phyloP scores from a whole-genome alignment of 2,113 vertebrate species.

The Phylloscopus trochilus region DNA sequence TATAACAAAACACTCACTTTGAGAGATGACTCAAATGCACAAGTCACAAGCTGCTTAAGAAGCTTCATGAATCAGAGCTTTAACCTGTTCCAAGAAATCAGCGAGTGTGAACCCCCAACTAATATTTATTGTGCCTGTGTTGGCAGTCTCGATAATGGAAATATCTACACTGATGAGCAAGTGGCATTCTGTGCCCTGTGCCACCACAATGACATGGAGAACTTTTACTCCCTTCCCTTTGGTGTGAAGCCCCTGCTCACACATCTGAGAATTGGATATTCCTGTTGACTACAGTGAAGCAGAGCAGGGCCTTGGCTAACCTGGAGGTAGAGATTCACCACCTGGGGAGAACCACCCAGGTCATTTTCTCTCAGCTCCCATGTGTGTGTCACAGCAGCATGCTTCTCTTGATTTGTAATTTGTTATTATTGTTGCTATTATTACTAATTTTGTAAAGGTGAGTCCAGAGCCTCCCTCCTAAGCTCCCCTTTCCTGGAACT shows the following conservation, averaged over 20 bases:
- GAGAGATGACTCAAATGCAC: neutral
- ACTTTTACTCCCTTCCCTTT: neutral
- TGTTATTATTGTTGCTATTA: neutral
- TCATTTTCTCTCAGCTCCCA: neutral
- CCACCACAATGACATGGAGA: neutral
- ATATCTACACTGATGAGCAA: neutral
- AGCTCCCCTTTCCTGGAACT: neutral
- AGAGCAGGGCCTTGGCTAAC: neutral
- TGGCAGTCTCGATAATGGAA: neutral
- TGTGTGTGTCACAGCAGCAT: neutral
- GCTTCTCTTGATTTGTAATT: neutral
- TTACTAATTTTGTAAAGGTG: neutral
- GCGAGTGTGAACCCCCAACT: neutral
- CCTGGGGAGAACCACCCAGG: neutral
- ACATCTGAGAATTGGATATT: neutral
- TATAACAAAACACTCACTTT: neutral
- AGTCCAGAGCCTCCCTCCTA: neutral
- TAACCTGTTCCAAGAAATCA: neutral
- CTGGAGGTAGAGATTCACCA: rapidly evolving
- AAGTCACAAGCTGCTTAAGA: neutral
- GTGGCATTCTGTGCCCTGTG: neutral
- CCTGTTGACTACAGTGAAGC: neutral
- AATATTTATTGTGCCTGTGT: neutral
- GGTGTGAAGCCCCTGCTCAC: neutral
- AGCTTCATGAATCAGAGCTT: neutral